Conservation (phyloP, 2,113 vertebrate species). For the Phylloscopus trochilus region DNA sequence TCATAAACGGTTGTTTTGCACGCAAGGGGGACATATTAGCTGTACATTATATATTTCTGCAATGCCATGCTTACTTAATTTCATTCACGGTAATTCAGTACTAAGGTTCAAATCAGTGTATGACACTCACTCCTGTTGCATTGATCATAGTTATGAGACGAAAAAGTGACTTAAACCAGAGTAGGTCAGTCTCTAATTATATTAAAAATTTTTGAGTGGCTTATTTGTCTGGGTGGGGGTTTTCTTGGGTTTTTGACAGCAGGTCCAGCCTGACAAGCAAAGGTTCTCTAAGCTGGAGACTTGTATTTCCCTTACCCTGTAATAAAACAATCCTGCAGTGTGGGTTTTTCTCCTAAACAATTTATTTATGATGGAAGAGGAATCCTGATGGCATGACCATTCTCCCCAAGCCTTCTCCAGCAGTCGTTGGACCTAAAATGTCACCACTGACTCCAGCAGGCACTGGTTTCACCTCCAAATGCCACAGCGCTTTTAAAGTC, state of each 20-base stretch:
- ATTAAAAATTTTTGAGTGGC: not conserved
- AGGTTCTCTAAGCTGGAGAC: not conserved
- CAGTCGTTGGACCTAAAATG: not conserved
- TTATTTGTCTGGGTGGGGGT: not conserved
- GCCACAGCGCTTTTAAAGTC: not conserved
- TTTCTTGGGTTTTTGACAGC: not conserved
- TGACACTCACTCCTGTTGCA: slow-evolving; percentile 31
- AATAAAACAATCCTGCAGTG: not conserved
- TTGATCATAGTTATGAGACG: slow-evolving; percentile 7
- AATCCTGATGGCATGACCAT: not conserved
- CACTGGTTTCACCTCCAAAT: not conserved
- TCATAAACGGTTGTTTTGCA: slow-evolving; percentile 56
- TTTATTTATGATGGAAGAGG: slow-evolving; percentile 4
- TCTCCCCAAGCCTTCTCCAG: not conserved
- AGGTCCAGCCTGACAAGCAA: not conserved
- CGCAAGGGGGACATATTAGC: slow-evolving; percentile 64
- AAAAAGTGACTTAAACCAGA: slow-evolving; percentile 40
- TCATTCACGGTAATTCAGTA: slow-evolving; percentile 51
- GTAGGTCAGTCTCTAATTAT: slow-evolving; percentile 8
- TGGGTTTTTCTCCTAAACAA: not conserved
- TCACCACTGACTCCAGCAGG: not conserved
- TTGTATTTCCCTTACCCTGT: not conserved
- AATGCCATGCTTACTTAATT: slow-evolving; percentile 64
- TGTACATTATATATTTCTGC: slow-evolving; percentile 66
- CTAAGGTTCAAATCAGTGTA: slow-evolving; percentile 42